Conservation (phyloP, 1,140 invertebrate species). For the Bilobella aurantiaca region DNA sequence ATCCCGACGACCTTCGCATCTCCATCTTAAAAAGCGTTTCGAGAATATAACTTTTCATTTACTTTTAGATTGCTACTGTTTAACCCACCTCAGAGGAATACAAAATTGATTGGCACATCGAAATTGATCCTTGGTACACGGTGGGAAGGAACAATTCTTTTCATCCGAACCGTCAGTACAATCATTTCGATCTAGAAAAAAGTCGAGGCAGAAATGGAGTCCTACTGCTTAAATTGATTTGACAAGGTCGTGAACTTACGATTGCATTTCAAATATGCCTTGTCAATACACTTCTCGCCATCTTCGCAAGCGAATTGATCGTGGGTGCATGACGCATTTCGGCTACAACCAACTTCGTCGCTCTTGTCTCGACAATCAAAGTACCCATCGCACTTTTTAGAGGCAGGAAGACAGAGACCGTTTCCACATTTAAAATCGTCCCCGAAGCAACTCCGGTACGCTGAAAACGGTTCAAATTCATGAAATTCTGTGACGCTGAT, state of each 20-base stretch:
- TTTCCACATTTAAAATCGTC: constrained; percentile 68
- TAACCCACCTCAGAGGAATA: constrained; percentile 62
- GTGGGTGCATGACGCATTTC: constrained; percentile 46
- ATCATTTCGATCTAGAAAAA: not conserved
- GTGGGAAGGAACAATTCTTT: constrained; percentile 48
- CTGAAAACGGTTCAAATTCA: constrained; percentile 45
- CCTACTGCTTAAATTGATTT: not conserved
- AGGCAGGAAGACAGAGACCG: constrained; percentile 70
- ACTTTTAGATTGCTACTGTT: constrained; percentile 41
- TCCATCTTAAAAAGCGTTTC: constrained; percentile 47
- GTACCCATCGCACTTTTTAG: constrained; percentile 81
- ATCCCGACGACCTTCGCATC: constrained; percentile 63
- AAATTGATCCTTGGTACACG: constrained; percentile 83
- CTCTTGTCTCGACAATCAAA: constrained; percentile 72
- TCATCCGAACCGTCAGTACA: constrained; percentile 25
- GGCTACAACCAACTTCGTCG: constrained; percentile 77
- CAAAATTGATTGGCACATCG: constrained; percentile 85
- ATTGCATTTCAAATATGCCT: constrained; percentile 64
- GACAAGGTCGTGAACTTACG: constrained; percentile 47
- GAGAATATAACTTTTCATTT: constrained; percentile 1
- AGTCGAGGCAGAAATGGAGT: not conserved
- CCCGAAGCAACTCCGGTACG: constrained; percentile 69
- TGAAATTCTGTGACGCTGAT: not conserved
- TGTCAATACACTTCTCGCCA: constrained; percentile 70
- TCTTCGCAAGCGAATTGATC: constrained; percentile 71